Base-by-base conservation (phyloP, 1,140 invertebrate genomes). In the Meloidogyne floridensis region DNA sequence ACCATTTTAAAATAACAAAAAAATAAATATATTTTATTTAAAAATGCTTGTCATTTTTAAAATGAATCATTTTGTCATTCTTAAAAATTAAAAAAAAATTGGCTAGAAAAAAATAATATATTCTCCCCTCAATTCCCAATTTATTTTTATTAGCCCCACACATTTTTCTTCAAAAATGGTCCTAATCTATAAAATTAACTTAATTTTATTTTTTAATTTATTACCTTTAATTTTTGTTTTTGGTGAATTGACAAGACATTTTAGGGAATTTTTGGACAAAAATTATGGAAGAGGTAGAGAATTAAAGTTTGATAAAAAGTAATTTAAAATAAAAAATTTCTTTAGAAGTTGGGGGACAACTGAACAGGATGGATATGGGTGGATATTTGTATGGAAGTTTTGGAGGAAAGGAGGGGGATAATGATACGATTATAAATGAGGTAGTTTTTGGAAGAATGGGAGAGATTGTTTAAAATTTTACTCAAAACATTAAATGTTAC, bases 191-290 rank as follows among this genome's bases (percentile, higher is more conserved):
- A 65, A 65, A 65, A 65, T 65, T n/a, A n/a, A 4, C 5, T 7
- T 65, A 6, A 65, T 65, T 65, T 65, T 65, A n/a, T 65, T 65
- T n/a, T n/a, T 65, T 65, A 65, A 65, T 65, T n/a, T 65, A n/a
- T n/a, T 65, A 18, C 15, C n/a, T 65, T n/a, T 65, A 65, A n/a
- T n/a, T 65, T 65, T n/a, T 65, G n/a, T n/a, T n/a, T 13, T 6
- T 7, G 10, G 59, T 6, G 59, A 65, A n/a, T 65, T 65, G n/a
- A 65, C 59, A 8, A 65, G 15, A 65, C 59, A 65, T 65, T 65
- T 65, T 65, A 65, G n/a, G 5, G 15, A 65, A n/a, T 65, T 65
- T 65, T 65, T 65, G 6, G 15, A 65, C 59, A 65, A 65, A 65
- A 65, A n/a, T 6, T n/a, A 65, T 65, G 59, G 59, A 7, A n/a